A percentile compares a stretch with the other conserved stretches of the same genome.
These are phyloP conservation scores for Erythrolamprus reginae DNA, from an alignment of 2,113 vertebrate species.

Conservation along the genomic window DNA sequence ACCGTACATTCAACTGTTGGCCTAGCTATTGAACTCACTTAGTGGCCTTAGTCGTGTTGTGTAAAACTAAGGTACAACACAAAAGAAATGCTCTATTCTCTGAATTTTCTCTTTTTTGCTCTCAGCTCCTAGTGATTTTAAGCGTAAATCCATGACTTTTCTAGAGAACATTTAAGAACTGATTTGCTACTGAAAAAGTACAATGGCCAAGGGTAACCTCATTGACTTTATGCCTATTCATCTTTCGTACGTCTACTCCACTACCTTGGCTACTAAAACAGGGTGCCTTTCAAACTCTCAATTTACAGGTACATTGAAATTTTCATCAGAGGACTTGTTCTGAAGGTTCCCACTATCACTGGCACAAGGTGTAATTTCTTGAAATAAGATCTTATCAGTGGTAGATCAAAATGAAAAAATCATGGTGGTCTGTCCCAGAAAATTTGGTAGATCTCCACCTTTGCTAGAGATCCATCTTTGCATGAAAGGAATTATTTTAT, in stretches of 20 bases:
- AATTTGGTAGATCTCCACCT: neutral
- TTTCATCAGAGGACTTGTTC: neutral
- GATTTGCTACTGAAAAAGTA: neutral
- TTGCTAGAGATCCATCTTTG: no score
- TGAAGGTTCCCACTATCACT: neutral
- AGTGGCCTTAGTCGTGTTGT: neutral
- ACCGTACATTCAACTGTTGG: neutral
- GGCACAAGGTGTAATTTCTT: neutral
- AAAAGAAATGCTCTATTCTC: neutral
- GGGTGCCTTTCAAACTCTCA: neutral
- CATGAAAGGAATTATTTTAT: neutral
- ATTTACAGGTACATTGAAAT: neutral
- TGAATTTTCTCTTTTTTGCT: neutral
- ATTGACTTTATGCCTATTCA: neutral
- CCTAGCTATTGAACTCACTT: neutral
- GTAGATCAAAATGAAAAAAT: neutral
- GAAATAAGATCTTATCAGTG: neutral
- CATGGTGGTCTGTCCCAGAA: neutral
- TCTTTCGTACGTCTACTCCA: neutral
- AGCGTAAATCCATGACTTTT: neutral
- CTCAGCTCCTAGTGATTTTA: neutral
- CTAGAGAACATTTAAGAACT: neutral
- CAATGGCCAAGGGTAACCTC: neutral
- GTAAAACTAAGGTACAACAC: neutral
- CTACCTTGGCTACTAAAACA: neutral